Percentiles rank a stretch among this genome's conserved stretches.
Conservation (phyloP, 2,888 invertebrate species). For the Melipona beecheii region DNA sequence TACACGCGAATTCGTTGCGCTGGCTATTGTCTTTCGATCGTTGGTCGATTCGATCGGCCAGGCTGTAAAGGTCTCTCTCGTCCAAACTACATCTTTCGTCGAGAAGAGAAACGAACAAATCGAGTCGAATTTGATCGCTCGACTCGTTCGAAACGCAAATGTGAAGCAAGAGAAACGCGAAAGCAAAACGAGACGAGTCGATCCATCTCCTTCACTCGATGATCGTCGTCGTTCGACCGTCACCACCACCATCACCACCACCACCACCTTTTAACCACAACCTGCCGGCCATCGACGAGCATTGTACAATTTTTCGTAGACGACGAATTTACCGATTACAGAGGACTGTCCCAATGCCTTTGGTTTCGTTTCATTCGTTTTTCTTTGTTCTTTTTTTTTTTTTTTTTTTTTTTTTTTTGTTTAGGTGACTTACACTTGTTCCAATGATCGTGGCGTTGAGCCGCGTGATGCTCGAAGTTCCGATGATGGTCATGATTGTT, state of each 20-base stretch:
- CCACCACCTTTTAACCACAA: conserved; percentile 51
- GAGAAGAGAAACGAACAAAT: background rate
- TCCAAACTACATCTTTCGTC: background rate
- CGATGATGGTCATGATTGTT: conserved; percentile 82
- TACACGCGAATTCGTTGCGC: conserved; percentile 34
- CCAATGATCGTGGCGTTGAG: conserved; percentile 79
- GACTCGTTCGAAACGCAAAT: background rate
- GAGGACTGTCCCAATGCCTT: conserved; percentile 42
- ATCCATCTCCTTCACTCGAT: conserved; percentile 43
- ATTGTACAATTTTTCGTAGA: conserved; percentile 25
- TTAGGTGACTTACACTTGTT: conserved; percentile 81
- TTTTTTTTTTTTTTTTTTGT: conserved; percentile 31
- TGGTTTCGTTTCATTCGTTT: background rate
- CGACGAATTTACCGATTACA: background rate
- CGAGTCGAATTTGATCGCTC: background rate
- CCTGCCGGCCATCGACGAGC: conserved; percentile 63
- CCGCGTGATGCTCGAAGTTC: conserved; percentile 77
- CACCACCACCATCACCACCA: conserved; percentile 54
- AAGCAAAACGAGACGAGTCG: conserved; percentile 13
- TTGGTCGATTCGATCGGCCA: background rate
- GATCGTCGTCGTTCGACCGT: conserved; percentile 33
- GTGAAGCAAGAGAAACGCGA: conserved; percentile 5
- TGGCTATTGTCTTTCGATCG: conserved; percentile 31
- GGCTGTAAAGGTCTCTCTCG: background rate
- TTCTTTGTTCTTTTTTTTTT: background rate